Conservation (phyloP, 2,797 vertebrate genomes). For the Loris lydekkerianus region DNA sequence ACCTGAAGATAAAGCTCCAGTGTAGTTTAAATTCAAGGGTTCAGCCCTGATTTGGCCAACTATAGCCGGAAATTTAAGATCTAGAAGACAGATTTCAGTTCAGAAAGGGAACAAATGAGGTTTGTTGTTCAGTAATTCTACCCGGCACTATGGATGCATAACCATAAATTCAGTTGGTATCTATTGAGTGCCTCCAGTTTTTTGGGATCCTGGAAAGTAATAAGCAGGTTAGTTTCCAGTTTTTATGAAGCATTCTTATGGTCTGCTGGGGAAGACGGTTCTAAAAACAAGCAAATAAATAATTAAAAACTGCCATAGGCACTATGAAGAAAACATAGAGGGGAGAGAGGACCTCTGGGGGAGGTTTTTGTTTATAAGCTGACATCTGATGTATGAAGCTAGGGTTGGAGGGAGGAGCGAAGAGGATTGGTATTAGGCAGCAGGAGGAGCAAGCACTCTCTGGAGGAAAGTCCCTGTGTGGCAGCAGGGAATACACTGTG, state of each 20-base stretch:
- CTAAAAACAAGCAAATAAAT: background rate
- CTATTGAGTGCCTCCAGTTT: background rate
- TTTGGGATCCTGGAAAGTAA: background rate
- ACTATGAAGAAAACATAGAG: background rate
- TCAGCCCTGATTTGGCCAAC: background rate
- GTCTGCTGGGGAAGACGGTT: background rate
- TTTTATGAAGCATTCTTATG: background rate
- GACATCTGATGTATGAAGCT: background rate
- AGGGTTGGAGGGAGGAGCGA: background rate
- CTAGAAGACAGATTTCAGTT: slow-evolving; percentile 1
- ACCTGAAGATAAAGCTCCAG: background rate
- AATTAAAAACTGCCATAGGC: background rate
- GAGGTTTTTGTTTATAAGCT: background rate
- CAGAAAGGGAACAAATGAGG: background rate
- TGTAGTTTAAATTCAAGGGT: background rate
- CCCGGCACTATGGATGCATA: background rate
- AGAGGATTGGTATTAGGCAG: background rate
- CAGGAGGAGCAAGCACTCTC: background rate
- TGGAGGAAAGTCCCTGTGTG: background rate
- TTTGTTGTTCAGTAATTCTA: background rate
- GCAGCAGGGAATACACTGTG: background rate
- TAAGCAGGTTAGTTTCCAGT: background rate
- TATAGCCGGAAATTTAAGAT: background rate
- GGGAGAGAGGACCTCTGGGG: background rate
- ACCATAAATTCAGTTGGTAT: background rate